These are phyloP conservation scores for Labroides dimidiatus DNA, from an alignment of 2,797 vertebrate genomes.

Conservation along the genomic window DNA sequence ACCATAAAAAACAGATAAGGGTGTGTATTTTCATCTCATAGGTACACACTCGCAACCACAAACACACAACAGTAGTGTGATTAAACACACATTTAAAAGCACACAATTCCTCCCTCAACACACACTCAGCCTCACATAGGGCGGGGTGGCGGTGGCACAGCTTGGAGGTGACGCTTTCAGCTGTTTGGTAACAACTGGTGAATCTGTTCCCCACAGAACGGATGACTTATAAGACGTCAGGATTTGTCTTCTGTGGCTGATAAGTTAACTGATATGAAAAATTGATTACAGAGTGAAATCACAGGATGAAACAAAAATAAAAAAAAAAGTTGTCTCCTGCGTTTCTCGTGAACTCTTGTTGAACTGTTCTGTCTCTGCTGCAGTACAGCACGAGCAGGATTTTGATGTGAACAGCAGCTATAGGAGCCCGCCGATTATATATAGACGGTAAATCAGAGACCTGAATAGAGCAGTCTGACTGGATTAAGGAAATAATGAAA, in stretches of 20 bases:
- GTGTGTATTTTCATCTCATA: slow-evolving; percentile 37
- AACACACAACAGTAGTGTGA: slow-evolving; percentile 32
- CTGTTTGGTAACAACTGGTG: slow-evolving; percentile 52
- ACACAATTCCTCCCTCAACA: slow-evolving; percentile 24
- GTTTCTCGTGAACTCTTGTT: slow-evolving; percentile 58
- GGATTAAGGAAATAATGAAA: slow-evolving; percentile 33
- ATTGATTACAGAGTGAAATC: slow-evolving; percentile 31
- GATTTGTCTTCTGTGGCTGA: slow-evolving; percentile 13
- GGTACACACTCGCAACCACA: slow-evolving; percentile 19
- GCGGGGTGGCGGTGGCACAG: slow-evolving; percentile 28
- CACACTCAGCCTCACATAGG: slow-evolving; percentile 23
- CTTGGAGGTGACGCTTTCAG: slow-evolving; percentile 20
- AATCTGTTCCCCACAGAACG: slow-evolving; percentile 13
- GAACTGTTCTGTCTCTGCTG: slow-evolving; percentile 56
- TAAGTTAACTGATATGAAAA: slow-evolving; percentile 34
- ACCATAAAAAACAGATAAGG: slow-evolving; percentile 37
- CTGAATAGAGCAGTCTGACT: slow-evolving; percentile 25
- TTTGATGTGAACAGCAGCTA: slow-evolving; percentile 42
- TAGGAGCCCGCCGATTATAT: slow-evolving; percentile 42
- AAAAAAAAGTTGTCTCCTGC: not conserved
- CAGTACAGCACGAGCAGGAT: slow-evolving; percentile 47
- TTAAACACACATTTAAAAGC: slow-evolving; percentile 28
- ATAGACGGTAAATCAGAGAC: slow-evolving; percentile 24
- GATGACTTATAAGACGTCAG: slow-evolving; percentile 14
- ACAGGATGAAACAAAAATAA: slow-evolving; percentile 18